Evolutionary conservation across 2,797 vertebrate species (phyloP), one percentile per base, ranked within the genome.

Genomic region (Myotis daubentonii): DNA sequence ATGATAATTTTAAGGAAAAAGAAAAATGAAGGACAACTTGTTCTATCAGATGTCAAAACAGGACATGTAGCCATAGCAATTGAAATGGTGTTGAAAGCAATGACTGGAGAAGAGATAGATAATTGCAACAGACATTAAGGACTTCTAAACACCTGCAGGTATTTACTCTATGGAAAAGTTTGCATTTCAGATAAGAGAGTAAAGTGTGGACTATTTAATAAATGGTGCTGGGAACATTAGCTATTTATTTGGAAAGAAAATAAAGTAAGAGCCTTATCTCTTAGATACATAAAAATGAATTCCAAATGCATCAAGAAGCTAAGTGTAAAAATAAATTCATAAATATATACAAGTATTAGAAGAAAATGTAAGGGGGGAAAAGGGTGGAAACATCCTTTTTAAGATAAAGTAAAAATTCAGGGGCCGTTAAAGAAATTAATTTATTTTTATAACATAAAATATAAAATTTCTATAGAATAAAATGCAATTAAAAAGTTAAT

Each of bases 211-310:
- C 38, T 41, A 55, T 74, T 74, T 80, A 80, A 81, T 51, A 70
- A 94, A 57, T n/a, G 44, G 36, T 53, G 62, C 51, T 51, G 72
- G 53, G 51, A 82, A 60, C 36, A 53, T 78, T 71, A 53, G 62
- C 44, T 83, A 44, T 72, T 79, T 53, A 72, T 92, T 71, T 55
- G 36, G 51, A 44, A 53, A 72, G 81, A 68, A 71, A 84, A 55
- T 72, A 72, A 78, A 82, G 25, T 94, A 47, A 60, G 57, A 78
- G 51, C 53, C 22, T 30, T 81, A 25, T 83, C 36, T 79, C 55
- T 87, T 76, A 57, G 55, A 85, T 11, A 65, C 36, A 36, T 72
- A 78, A 85, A 65, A 84, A 84, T 95, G 62, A 78, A 80, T 74
- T 89, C n/a, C 47, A 85, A 36, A 33, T 85, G n/a, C 36, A 89